Base-by-base conservation (phyloP, 2,113 vertebrate genomes). In the Solea solea region DNA sequence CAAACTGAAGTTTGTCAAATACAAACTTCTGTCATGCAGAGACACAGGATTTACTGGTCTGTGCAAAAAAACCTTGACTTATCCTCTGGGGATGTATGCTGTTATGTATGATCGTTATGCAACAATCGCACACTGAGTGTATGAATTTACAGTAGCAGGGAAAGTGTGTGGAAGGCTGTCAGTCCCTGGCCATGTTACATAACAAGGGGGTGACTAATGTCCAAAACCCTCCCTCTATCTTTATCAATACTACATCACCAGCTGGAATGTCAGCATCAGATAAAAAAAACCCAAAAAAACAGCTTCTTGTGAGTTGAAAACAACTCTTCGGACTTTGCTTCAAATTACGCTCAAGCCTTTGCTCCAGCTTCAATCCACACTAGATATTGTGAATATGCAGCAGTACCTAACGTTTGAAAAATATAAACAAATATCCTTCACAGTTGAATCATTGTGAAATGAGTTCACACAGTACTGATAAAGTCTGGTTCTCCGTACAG, bases 81-180 rank as follows among this genome's bases (percentile, higher is more conserved):
- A 34, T 34, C 34, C 34, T 34, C 34, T 34, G 34, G 34, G 34
- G 34, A 34, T 34, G 34, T 34, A 34, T 34, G 34, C 34, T 34
- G 34, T 34, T 34, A 34, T 6, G 21, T 21, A 21, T 21, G 21
- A 21, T 34, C 2, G 34, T 34, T 2, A 3, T 34, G 34, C 2
- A 34, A 34, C 34, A 34, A 34, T 34, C 34, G 2, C 1, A 13
- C 45, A 48, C 27, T 44, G 34, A 56, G 34, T 34, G 12, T 34
- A 40, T 69, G 42, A 69, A 81, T 21, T 56, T 60, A 65, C 55
- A 71, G 12, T 25, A 53, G 27, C 11, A 25, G 52, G 60, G 12
- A 83, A 63, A 39, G 54, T 69, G 50, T 60, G 55, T 58, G 16
- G 49, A 55, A 52, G 15, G 49, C 50, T 64, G 70, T 78, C 8